Evolutionary conservation across 2,797 vertebrate genomes (phyloP), one percentile per base, ranked within the genome.

Genomic region (Danio kyathit): DNA sequence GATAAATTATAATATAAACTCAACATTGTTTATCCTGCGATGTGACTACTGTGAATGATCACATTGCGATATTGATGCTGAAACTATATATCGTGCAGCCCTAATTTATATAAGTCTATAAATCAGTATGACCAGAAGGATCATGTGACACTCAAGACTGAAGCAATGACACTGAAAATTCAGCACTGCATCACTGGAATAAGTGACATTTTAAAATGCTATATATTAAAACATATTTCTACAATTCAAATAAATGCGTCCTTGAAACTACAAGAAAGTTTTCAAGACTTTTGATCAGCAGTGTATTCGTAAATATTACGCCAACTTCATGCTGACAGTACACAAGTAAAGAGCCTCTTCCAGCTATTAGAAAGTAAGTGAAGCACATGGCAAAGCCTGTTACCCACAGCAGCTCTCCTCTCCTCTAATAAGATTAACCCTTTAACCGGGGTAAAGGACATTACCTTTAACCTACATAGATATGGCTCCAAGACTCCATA

Each of bases 391-490:
- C 13, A 48, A 72, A 57, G 11, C 66, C n/a, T 41, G 72, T 70
- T 81, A 76, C 11, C 19, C 54, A 48, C 17, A 14, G 60, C 16
- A 66, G 66, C 41, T 60, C 59, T 72, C 49, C 46, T 74, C 54
- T 21, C 59, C 49, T 79, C 40, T 73, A 77, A 85, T 48, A n/a
- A 21, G 74, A 85, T 85, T 81, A 82, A 63, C 60, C 43, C 69
- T 76, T 83, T 80, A 84, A 65, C 67, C 38, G 67, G 29, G 44
- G 63, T 82, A 88, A 88, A 89, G 85, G 80, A 77, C 79, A 80
- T 84, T 81, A 79, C 70, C 84, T 87, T 88, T 88, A 49, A 82
- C 87, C 85, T 41, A 85, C 65, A 83, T 74, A 70, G 54, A 83
- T 64, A 60, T 29, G 7, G 21, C 9, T 54, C 81, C 43, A 75